Evolutionary conservation across 2,797 vertebrate species (phyloP).

Genomic region (Sciaenops ocellatus): DNA sequence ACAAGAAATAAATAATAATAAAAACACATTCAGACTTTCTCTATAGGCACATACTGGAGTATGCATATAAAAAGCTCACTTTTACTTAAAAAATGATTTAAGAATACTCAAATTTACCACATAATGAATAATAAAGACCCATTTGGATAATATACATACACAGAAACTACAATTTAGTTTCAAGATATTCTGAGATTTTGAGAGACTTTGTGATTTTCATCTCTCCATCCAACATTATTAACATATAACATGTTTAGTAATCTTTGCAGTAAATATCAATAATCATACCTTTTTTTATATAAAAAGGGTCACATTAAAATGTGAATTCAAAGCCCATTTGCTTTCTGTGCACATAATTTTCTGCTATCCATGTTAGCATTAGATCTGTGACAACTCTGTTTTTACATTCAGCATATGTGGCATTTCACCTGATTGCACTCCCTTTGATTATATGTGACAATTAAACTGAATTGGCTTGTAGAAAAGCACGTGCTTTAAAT

Average conservation of each 20-base stretch:
- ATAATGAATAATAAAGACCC: neutral
- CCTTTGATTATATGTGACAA: neutral
- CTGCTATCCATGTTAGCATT: neutral
- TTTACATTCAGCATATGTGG: too few species aligned
- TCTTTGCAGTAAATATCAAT: neutral
- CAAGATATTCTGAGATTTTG: neutral
- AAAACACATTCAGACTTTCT: neutral
- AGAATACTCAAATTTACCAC: neutral
- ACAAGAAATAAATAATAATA: slow-evolving; percentile 16
- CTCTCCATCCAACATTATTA: too few species aligned
- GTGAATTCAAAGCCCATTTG: neutral
- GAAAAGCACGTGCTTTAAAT: neutral
- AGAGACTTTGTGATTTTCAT: too few species aligned
- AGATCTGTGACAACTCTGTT: neutral
- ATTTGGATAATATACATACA: neutral
- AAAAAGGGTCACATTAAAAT: neutral
- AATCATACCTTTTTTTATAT: neutral
- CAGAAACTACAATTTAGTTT: neutral
- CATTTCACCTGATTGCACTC: too few species aligned
- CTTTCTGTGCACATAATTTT: neutral
- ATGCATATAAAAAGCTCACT: neutral
- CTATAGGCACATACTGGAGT: neutral
- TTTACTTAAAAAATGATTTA: neutral
- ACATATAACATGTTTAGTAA: neutral
- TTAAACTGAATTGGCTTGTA: neutral